phyloP scores from a whole-genome alignment of 2,113 vertebrate genomes.

The Rhinoderma darwinii region DNA sequence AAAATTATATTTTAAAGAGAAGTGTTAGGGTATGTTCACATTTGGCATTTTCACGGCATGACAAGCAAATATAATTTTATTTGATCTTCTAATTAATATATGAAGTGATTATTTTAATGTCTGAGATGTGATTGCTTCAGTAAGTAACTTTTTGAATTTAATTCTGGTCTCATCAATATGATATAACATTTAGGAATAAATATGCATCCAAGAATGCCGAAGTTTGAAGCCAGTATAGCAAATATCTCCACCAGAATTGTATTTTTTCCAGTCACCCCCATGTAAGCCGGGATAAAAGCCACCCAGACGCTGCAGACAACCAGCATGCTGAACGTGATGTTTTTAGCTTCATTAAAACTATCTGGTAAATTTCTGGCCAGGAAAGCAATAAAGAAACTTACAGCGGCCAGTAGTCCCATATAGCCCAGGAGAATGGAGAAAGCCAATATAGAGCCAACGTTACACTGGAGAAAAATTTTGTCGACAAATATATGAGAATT shows the following conservation, averaged over 20 bases:
- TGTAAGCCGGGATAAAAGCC: neutral
- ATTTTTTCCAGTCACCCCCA: neutral
- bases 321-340: conserved; percentile 11
- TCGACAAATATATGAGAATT: too few relatives aligned
- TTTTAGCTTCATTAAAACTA: conserved; percentile 9
- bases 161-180: neutral
- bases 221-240: neutral
- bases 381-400: neutral
- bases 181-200: neutral
- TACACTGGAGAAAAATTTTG: too few relatives aligned
- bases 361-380: conserved; percentile 8
- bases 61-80: too few relatives aligned
- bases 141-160: neutral
- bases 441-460: neutral
- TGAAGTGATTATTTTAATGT: too few relatives aligned
- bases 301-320: neutral
- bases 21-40: too few relatives aligned
- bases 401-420: neutral
- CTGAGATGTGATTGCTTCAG: neutral
- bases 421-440: neutral
- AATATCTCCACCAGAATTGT: neutral
- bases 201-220: neutral
- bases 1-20: too few relatives aligned
- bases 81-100: too few relatives aligned
- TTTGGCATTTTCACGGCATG: too few relatives aligned